Evolutionary conservation across 2,888 invertebrate genomes (phyloP), one percentile per base, ranked within the genome.

Genomic region (Cerceris rybyensis): DNA sequence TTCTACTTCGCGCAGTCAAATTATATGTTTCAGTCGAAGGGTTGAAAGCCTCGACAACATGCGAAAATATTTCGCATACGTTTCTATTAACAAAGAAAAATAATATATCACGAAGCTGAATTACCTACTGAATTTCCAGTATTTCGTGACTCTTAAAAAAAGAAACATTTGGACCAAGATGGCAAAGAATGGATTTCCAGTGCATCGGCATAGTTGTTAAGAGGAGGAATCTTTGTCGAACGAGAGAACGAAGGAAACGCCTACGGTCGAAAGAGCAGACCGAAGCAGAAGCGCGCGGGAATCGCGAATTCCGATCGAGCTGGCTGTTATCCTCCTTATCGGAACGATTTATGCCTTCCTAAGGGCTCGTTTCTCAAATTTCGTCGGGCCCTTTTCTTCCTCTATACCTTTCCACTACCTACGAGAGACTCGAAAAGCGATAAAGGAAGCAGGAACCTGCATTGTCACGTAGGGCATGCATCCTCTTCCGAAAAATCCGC

Each of bases 401-500:
- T 7, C n/a, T 54, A 42, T n/a, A n/a, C n/a, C 54, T 52, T 50
- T 17, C 49, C 42, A 41, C 41, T 43, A 28, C 58, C 55, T 52
- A 46, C 50, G 65, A 4, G 28, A 54, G 69, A 50, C 41, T n/a
- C 68, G 58, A 46, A 52, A 2, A 55, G 49, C 79, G 79, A 86
- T 82, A 87, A 85, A 87, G 81, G 79, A 80, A 78, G 55, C 46
- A 43, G 78, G 80, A 87, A 89, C 84, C 85, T 90, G 89, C 89
- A 88, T 87, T 87, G 90, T 91, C 91, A 91, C 89, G 90, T 86
- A 77, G 81, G 74, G 66, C 74, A 70, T 79, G 69, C 70, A 80
- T 75, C 82, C 72, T 58, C 75, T 82, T 65, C 64, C 76, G 76
- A 74, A 84, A 79, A 79, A 70, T 77, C 50, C 69, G n/a, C 57